Percentiles rank a stretch among this genome's conserved stretches.
Evolutionary conservation across 2,113 vertebrate genomes (phyloP).

Genomic region (Picathartes gymnocephalus): DNA sequence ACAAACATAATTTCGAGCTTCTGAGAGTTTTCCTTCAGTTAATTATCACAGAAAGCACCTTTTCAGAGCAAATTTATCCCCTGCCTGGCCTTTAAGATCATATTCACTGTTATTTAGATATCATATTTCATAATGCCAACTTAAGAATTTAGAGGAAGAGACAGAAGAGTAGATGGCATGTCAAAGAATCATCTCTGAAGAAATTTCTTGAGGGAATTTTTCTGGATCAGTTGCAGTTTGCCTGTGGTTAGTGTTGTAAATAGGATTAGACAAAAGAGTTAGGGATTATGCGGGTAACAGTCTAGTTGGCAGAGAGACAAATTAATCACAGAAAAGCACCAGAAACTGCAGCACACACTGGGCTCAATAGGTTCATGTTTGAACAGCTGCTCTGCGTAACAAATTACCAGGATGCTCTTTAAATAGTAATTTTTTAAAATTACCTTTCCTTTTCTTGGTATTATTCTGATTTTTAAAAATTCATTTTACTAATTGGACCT

Average conservation of each 20-base stretch:
- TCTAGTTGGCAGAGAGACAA: slow-evolving; percentile 14
- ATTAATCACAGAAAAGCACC: slow-evolving; percentile 4
- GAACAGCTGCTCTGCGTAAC: slow-evolving; percentile 22
- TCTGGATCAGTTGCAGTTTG: slow-evolving; percentile 18
- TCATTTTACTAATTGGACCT: not conserved
- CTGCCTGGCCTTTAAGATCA: not conserved
- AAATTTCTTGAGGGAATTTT: slow-evolving; percentile 7
- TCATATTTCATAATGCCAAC: not conserved
- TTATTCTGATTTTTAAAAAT: not conserved
- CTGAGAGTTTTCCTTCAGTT: not conserved
- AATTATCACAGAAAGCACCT: not conserved
- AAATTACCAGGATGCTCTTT: not conserved
- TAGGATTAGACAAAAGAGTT: slow-evolving; percentile 17
- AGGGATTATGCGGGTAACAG: not conserved
- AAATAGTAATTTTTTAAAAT: not conserved
- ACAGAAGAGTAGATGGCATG: not conserved
- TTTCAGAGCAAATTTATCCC: not conserved
- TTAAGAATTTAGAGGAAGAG: not conserved
- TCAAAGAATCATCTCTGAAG: not conserved
- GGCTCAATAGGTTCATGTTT: not conserved
- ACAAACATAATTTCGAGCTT: not conserved
- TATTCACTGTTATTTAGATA: not conserved
- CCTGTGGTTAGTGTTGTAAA: slow-evolving; percentile 17
- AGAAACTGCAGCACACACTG: not conserved
- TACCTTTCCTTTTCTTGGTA: not conserved